A percentile compares a stretch with the other conserved stretches of the same genome.
These are phyloP conservation scores for Neotoxoptera formosana DNA, from an alignment of 1,140 invertebrate genomes.

Conservation along the genomic window DNA sequence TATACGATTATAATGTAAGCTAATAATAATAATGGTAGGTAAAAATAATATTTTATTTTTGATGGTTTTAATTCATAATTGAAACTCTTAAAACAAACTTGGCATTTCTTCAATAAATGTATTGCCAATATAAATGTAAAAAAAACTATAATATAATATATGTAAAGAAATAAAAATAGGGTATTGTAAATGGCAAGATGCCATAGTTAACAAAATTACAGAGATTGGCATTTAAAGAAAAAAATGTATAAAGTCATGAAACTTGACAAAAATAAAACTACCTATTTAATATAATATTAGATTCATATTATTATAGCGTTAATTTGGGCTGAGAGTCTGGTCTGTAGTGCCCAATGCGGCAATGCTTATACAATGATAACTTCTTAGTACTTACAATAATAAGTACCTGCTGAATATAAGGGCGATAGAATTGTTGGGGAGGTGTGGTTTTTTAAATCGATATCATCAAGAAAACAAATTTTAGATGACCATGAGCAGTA, in stretches of 20 bases:
- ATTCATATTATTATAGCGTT: neutral
- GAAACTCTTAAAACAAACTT: slow-evolving; percentile 20
- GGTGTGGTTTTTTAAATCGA: neutral
- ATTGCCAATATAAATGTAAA: slow-evolving; percentile 29
- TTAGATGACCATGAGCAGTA: neutral
- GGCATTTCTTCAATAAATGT: slow-evolving; percentile 31
- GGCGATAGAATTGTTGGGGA: neutral
- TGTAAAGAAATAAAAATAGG: slow-evolving; percentile 44
- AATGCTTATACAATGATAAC: neutral
- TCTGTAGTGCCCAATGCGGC: neutral
- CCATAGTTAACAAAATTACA: slow-evolving; percentile 18
- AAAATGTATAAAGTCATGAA: neutral
- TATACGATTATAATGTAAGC: neutral
- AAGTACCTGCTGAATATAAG: too few relatives aligned
- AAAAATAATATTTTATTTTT: neutral
- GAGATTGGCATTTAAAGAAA: slow-evolving; percentile 33
- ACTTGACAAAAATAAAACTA: neutral
- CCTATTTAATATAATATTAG: neutral
- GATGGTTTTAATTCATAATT: slow-evolving; percentile 21
- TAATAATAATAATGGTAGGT: neutral
- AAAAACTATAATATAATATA: slow-evolving; percentile 24
- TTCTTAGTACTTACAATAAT: neutral
- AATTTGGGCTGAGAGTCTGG: neutral
- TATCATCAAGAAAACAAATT: neutral
- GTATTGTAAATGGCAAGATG: slow-evolving; percentile 42